Evolutionary conservation across 2,888 invertebrate species (phyloP), one percentile per base, ranked within the genome.

Genomic region (Napeogenes inachia): DNA sequence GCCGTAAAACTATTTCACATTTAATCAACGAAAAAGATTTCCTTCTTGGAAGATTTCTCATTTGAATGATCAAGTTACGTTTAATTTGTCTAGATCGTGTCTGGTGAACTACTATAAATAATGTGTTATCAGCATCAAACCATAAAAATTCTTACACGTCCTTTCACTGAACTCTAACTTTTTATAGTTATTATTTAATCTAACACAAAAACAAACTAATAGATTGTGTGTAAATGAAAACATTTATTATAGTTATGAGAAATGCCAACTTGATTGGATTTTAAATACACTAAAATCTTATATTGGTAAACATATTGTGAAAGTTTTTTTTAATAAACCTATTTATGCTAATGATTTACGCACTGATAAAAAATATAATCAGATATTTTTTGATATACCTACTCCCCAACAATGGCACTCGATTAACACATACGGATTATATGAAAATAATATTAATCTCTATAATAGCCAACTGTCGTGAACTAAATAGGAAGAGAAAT

Each of bases 61-160:
- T 80, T 80, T 75, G 73, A 80, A 58, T 59, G 84, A 86, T 89
- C 89, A 87, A 78, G 87, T 89, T 88, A 87, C 89, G 74, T 82
- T 85, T 85, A 87, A 88, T 89, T 89, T 87, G 87, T 89, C 86
- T 84, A 87, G 85, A 86, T 86, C 81, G 86, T 87, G 81, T 87
- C 85, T 82, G 79, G 76, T 74, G 75, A 82, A 82, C 84, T 54
- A 53, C 30, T 55, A 87, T 90, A 89, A 90, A 89, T 89, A 87
- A 84, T 80, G 81, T 84, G 87, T 88, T 89, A 89, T 88, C 74
- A 71, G 80, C 81, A 85, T 83, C 81, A 75, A 80, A 80, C 79
- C 81, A 84, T 82, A 85, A 82, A 82, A 87, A 89, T 89, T 87
- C 89, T 84, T 87, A 80, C 89, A 84, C 88, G 89, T 89, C 77